These are phyloP conservation scores for Lerista edwardsae DNA, from an alignment of 2,797 vertebrate genomes.

Conservation along the genomic window DNA sequence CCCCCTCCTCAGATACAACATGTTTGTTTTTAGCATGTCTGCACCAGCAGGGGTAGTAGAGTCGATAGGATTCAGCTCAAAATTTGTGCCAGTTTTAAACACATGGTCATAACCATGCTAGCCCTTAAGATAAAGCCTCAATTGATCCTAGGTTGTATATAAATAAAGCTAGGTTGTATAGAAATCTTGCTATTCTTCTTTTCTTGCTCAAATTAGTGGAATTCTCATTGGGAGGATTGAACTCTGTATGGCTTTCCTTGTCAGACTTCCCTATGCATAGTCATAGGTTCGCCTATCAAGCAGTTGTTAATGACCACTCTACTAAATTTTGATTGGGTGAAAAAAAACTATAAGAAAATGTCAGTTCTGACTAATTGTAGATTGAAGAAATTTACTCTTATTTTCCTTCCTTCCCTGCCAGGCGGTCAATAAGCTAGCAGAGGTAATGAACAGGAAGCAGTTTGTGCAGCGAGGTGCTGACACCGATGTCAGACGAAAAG, in stretches of 20 bases:
- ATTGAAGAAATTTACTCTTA: slow-evolving; percentile 20
- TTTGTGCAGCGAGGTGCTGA: slow-evolving; percentile 92
- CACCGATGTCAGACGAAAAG: slow-evolving; percentile 94
- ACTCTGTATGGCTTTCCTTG: neutral
- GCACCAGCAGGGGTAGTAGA: too few relatives aligned
- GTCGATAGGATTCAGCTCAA: neutral
- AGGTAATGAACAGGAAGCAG: slow-evolving; percentile 98
- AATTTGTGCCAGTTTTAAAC: neutral
- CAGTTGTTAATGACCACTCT: neutral
- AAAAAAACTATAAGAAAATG: slow-evolving; percentile 3
- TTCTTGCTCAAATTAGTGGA: neutral
- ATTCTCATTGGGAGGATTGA: neutral
- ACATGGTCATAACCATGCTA: neutral
- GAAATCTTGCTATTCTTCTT: neutral
- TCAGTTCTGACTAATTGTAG: neutral
- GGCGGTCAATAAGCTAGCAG: slow-evolving; percentile 98
- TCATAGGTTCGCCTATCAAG: neutral
- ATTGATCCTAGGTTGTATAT: neutral
- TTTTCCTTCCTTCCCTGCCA: slow-evolving; percentile 57
- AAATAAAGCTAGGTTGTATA: neutral
- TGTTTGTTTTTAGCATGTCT: too few relatives aligned
- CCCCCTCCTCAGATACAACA: too few relatives aligned
- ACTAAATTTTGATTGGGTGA: neutral
- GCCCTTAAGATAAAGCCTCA: neutral
- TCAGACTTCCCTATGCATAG: rapidly evolving